Conservation (phyloP, 2,888 invertebrate genomes). For the Polydrusus cervinus region DNA sequence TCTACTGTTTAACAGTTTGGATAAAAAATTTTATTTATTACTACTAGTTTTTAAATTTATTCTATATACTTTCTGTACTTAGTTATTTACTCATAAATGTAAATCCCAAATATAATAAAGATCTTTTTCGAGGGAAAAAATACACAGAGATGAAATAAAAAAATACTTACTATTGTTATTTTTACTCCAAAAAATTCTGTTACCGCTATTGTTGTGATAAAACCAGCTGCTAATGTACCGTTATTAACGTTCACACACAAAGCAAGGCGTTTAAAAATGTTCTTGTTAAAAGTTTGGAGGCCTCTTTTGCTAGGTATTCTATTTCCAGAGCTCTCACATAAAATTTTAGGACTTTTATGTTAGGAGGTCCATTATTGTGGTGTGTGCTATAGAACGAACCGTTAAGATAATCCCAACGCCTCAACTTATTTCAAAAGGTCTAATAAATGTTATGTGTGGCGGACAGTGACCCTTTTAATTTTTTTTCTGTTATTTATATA, state of each 20-base stretch:
- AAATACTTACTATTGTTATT: too few relatives aligned
- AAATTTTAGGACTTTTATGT: conserved; percentile 18
- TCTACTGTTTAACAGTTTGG: too few relatives aligned
- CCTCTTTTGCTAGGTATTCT: conserved; percentile 10
- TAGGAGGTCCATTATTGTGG: conserved; percentile 17
- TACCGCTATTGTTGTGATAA: too few relatives aligned
- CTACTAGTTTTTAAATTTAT: too few relatives aligned
- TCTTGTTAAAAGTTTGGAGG: background rate
- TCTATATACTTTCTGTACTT: too few relatives aligned
- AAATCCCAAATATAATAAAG: too few relatives aligned
- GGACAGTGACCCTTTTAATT: background rate
- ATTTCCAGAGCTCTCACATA: conserved; percentile 19
- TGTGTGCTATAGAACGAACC: conserved; percentile 8
- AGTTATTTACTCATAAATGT: too few relatives aligned
- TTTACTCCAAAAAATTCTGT: too few relatives aligned
- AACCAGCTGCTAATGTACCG: background rate
- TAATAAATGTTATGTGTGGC: conserved; percentile 4
- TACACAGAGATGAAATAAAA: too few relatives aligned
- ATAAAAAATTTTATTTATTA: too few relatives aligned
- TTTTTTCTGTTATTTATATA: conserved; percentile 1
- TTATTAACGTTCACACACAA: background rate
- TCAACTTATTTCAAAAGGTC: conserved; percentile 11
- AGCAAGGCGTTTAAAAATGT: conserved; percentile 2
- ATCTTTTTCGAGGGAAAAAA: too few relatives aligned
- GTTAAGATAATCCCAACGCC: conserved; percentile 16